Evolutionary conservation across 2,797 vertebrate genomes (phyloP).

Genomic region (Hoplostethus mediterraneus): DNA sequence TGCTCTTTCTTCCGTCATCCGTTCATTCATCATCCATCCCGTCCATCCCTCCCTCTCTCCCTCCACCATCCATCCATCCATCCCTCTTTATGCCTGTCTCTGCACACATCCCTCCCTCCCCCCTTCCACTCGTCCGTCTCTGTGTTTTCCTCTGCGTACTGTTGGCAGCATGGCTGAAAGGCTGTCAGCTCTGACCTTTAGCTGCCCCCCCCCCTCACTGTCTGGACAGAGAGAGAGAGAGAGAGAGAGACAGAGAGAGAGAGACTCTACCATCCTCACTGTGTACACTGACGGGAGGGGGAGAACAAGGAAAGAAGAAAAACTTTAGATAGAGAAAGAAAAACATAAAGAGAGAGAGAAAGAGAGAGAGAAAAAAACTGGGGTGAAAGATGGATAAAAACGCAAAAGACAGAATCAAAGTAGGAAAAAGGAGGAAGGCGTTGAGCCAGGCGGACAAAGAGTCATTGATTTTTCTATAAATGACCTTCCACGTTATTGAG

Average conservation of each 20-base stretch:
- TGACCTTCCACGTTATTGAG: constrained; percentile 45
- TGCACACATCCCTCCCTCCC: constrained; percentile 43
- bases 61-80: constrained; percentile 36
- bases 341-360: not conserved
- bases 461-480: constrained; percentile 52
- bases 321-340: constrained; percentile 19
- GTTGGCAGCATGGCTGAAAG: constrained; percentile 78
- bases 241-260: not conserved
- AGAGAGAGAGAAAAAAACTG: not conserved
- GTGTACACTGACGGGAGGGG: constrained; percentile 9
- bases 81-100: constrained; percentile 54
- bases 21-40: constrained; percentile 56
- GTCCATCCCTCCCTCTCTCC: constrained; percentile 41
- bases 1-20: constrained; percentile 40
- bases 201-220: constrained; percentile 34
- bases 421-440: not conserved
- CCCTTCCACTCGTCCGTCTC: constrained; percentile 41
- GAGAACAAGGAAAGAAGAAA: constrained; percentile 7
- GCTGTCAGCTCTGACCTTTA: constrained; percentile 87
- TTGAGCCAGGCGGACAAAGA: constrained; percentile 26
- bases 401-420: not conserved
- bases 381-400: not conserved
- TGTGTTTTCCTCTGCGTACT: constrained; percentile 61
- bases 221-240: not conserved
- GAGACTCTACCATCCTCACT: not conserved